Percentiles rank a stretch among this genome's conserved stretches.
Conservation (phyloP, 2,113 vertebrate genomes). For the Burhinus bistriatus region DNA sequence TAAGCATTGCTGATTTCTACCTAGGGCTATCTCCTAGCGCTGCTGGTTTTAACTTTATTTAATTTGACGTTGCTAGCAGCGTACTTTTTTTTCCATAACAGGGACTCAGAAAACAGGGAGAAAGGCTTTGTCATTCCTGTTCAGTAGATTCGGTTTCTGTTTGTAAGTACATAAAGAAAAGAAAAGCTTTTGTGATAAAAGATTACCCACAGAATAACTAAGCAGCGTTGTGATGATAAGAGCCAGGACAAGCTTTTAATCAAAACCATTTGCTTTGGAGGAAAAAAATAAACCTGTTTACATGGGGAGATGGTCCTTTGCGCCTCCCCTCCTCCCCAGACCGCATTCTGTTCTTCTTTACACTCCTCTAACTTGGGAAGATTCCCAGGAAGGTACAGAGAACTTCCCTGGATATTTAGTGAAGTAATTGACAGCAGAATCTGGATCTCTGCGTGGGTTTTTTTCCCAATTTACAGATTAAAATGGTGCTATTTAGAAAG, state of each 20-base stretch:
- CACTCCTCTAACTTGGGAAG: background rate
- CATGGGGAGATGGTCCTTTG: background rate
- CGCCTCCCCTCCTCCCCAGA: background rate
- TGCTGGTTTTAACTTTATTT: background rate
- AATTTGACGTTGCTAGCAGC: background rate
- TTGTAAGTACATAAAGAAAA: background rate
- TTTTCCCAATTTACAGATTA: background rate
- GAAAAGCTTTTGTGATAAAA: background rate
- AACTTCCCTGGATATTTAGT: background rate
- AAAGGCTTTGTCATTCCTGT: background rate
- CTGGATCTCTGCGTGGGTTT: background rate
- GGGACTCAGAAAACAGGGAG: background rate
- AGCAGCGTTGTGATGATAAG: background rate
- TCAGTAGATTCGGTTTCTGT: background rate
- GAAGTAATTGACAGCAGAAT: background rate
- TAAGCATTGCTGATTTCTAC: background rate
- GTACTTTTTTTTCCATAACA: accelerated
- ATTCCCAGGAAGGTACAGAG: background rate
- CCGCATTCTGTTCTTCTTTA: background rate
- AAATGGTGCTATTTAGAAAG: background rate
- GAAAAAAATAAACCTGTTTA: background rate
- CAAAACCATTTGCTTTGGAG: background rate
- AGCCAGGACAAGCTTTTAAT: background rate
- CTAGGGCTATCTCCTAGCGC: accelerated
- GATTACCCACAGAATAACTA: background rate